Percentiles rank a stretch among this genome's conserved stretches.
These are phyloP conservation scores for Candidula unifasciata DNA, from an alignment of 2,888 invertebrate genomes.

Conservation along the genomic window DNA sequence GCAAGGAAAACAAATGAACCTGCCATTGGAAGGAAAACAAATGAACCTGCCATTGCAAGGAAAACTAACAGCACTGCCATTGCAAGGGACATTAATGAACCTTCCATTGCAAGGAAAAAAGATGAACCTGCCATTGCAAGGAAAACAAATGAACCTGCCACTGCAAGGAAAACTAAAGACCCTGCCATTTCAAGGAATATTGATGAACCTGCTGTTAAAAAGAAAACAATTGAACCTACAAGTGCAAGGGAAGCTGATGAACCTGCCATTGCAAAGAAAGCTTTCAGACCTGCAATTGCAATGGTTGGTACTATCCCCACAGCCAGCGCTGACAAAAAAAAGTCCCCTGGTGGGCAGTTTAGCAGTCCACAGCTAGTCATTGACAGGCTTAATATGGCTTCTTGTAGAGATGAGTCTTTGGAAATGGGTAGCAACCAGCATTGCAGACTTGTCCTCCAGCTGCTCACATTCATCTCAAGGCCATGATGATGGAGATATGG, in stretches of 20 bases:
- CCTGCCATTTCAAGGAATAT: conserved; percentile 39
- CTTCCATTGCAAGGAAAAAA: background rate
- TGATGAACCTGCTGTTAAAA: conserved; percentile 37
- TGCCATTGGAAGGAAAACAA: too few species aligned
- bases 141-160: conserved; percentile 28
- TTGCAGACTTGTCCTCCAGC: conserved; percentile 6
- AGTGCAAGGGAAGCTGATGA: too few species aligned
- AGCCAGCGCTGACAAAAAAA: conserved; percentile 47
- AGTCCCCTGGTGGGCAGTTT: conserved; percentile 40
- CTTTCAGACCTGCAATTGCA: too few species aligned
- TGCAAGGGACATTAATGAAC: too few species aligned
- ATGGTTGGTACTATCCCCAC: conserved; percentile 37
- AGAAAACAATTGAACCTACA: too few species aligned
- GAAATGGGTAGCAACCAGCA: too few species aligned
- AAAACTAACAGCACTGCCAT: too few species aligned
- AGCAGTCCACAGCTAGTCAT: too few species aligned
- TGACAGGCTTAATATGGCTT: too few species aligned
- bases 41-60: background rate
- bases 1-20: too few species aligned
- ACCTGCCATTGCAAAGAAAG: background rate
- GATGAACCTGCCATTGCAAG: background rate
- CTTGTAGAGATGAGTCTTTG: too few species aligned
- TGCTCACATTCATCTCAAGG: background rate
- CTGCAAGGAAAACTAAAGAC: too few species aligned
- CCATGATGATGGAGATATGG: conserved; percentile 69